Conservation (phyloP, 2,113 vertebrate genomes). For the Dryoscopus gambensis region DNA sequence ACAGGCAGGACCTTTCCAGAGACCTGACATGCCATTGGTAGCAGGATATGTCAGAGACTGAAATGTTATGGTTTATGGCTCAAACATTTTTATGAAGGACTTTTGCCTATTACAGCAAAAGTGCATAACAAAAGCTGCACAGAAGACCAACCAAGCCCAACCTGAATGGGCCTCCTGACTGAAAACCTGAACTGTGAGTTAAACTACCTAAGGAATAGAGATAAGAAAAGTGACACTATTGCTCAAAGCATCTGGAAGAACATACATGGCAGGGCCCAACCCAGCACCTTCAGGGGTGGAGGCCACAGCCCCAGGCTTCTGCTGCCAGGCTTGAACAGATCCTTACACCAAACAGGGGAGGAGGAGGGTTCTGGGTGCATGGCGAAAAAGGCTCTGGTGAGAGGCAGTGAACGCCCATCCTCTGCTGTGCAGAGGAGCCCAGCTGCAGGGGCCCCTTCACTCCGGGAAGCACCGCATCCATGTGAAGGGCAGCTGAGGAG, state of each 20-base stretch:
- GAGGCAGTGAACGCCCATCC: background rate
- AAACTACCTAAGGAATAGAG: background rate
- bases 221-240: background rate
- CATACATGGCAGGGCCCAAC: background rate
- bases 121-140: background rate
- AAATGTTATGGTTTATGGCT: background rate
- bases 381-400: background rate
- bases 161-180: background rate
- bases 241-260: background rate
- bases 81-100: background rate
- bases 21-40: background rate
- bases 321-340: background rate
- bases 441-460: background rate
- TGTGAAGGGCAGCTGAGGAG: rapidly evolving
- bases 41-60: background rate
- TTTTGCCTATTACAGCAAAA: background rate
- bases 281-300: background rate
- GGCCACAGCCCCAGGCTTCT: background rate
- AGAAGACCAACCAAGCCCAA: background rate
- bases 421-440: background rate
- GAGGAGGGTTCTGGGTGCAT: background rate
- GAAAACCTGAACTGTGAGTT: background rate
- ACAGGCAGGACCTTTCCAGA: background rate
- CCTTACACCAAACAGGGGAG: rapidly evolving
- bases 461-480: background rate